These are phyloP conservation scores for Danio tinwini DNA, from an alignment of 2,797 vertebrate species.

Conservation along the genomic window DNA sequence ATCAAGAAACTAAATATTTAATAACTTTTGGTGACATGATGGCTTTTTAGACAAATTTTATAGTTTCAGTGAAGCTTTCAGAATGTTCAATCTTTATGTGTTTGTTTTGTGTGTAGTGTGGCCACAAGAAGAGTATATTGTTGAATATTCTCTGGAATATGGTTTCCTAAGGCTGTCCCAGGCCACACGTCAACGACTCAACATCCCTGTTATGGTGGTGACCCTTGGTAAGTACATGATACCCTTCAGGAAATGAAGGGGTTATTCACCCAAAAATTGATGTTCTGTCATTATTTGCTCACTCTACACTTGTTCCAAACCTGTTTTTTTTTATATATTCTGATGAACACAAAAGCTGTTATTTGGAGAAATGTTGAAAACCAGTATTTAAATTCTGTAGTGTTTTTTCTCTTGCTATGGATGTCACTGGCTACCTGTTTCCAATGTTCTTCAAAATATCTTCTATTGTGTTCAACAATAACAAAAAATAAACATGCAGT, in stretches of 20 bases:
- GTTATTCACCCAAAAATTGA: too few relatives aligned
- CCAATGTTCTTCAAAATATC: too few relatives aligned
- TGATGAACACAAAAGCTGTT: too few relatives aligned
- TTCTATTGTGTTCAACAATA: too few relatives aligned
- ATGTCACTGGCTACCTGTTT: too few relatives aligned
- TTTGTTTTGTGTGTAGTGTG: conserved; percentile 78
- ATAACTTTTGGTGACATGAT: not conserved
- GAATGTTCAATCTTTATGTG: not conserved
- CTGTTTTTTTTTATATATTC: too few relatives aligned
- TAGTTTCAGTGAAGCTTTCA: not conserved
- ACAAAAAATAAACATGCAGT: too few relatives aligned
- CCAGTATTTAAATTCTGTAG: too few relatives aligned
- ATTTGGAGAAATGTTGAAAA: too few relatives aligned
- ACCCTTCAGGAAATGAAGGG: not conserved
- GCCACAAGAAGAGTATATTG: conserved; percentile 96
- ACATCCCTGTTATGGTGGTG: conserved; percentile 98
- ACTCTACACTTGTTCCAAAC: too few relatives aligned
- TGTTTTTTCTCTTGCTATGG: too few relatives aligned
- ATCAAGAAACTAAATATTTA: not conserved
- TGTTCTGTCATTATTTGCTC: too few relatives aligned
- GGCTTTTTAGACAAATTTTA: not conserved
- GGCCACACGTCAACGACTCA: conserved; percentile 91
- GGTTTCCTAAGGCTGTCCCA: conserved; percentile 94
- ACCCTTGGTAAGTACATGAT: conserved; percentile 85
- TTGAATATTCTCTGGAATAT: conserved; percentile 96